phyloP scores from a whole-genome alignment of 2,888 invertebrate species.

The Halictus quadricinctus region DNA sequence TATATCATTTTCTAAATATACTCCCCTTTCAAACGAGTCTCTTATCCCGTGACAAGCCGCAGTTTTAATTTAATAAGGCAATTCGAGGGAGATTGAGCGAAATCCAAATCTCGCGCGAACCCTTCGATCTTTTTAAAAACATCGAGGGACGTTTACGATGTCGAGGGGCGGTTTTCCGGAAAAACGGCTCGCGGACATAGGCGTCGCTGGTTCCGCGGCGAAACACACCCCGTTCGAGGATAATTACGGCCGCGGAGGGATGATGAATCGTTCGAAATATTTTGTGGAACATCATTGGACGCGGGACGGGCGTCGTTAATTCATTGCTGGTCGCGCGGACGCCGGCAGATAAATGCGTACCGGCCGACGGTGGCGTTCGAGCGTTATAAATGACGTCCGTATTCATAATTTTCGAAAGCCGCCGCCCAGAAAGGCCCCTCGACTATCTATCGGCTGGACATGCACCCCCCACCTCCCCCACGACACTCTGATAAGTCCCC shows the following conservation, averaged over 20 bases:
- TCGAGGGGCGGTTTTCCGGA: conserved; percentile 37
- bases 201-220: conserved; percentile 1
- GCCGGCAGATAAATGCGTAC: conserved; percentile 68
- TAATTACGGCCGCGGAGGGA: conserved; percentile 73
- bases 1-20: neutral
- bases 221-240: conserved; percentile 53
- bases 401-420: conserved; percentile 74
- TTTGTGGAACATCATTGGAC: conserved; percentile 73
- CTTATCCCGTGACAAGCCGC: too few species aligned
- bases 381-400: conserved; percentile 75
- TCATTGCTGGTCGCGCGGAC: conserved; percentile 68
- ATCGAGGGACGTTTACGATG: conserved; percentile 5
- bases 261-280: conserved; percentile 76
- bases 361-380: conserved; percentile 63
- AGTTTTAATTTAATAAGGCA: too few species aligned
- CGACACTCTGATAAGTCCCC: neutral
- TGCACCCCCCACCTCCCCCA: conserved; percentile 16
- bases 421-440: conserved; percentile 55
- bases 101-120: neutral
- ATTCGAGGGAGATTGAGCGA: too few species aligned
- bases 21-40: neutral
- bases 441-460: conserved; percentile 62
- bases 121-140: neutral
- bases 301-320: conserved; percentile 69
- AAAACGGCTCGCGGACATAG: conserved; percentile 13